A percentile compares a stretch with the other conserved stretches of the same genome.
Evolutionary conservation across 1,140 invertebrate genomes (phyloP).

Genomic region (Pinna nobilis): DNA sequence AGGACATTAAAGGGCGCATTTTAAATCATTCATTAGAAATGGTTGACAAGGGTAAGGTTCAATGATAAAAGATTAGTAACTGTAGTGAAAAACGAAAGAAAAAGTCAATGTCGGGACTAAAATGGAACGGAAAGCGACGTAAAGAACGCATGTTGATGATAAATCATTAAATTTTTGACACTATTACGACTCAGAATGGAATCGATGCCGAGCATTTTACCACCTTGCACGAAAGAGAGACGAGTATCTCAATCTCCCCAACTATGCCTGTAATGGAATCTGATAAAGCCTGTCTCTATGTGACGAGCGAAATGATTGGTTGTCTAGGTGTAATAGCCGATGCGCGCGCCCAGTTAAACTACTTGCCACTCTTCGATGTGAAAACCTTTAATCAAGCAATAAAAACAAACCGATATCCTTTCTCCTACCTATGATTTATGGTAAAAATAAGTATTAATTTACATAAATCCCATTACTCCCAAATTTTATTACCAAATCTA

Average conservation of each 20-base stretch:
- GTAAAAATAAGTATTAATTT: conserved; percentile 48
- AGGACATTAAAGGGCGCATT: no score
- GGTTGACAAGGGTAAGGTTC: no score
- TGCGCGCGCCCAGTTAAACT: conserved; percentile 43
- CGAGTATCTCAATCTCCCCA: not conserved
- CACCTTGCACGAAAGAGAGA: conserved; percentile 11
- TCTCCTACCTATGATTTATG: conserved; percentile 45
- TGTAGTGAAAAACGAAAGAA: no score
- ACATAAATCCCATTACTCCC: conserved; percentile 45
- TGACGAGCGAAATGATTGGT: conserved; percentile 43
- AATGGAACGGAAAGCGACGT: no score
- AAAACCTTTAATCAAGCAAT: conserved; percentile 45
- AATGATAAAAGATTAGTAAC: no score
- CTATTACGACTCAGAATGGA: no score
- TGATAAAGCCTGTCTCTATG: conserved; percentile 15
- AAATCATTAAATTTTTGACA: no score
- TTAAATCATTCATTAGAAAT: no score
- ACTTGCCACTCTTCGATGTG: conserved; percentile 32
- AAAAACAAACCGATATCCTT: conserved; percentile 40
- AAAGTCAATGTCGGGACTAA: no score
- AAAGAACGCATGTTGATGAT: no score
- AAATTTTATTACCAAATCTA: conserved; percentile 31
- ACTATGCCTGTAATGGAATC: conserved; percentile 26
- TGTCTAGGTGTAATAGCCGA: conserved; percentile 32
- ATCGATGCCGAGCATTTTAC: no score